Conservation (phyloP, 2,113 vertebrate species). For the Perca schrenkii region DNA sequence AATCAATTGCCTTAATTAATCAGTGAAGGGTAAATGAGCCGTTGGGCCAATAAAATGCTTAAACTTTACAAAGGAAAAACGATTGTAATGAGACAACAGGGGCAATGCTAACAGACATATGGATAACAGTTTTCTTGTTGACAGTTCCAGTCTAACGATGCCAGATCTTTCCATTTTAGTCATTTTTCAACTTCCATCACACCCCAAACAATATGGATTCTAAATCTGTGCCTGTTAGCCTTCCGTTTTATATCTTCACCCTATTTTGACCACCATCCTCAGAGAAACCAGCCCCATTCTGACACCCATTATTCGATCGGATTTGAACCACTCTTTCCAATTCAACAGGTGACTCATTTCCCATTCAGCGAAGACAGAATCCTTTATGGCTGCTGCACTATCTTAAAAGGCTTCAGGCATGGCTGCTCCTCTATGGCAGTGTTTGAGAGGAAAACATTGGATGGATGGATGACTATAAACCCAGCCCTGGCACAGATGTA, state of each 20-base stretch:
- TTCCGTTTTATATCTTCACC: conserved; percentile 25
- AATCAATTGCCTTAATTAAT: conserved; percentile 77
- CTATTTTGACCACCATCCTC: conserved; percentile 52
- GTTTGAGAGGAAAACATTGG: conserved; percentile 42
- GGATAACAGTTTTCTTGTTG: background rate
- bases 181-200: background rate
- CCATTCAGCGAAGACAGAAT: conserved; percentile 42
- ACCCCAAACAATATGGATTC: background rate
- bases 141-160: too few species aligned
- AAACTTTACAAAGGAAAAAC: conserved; percentile 32
- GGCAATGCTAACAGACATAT: background rate
- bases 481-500: conserved; percentile 42
- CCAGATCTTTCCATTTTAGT: background rate
- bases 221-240: background rate
- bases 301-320: conserved; percentile 43
- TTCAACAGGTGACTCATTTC: conserved; percentile 54
- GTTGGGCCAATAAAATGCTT: conserved; percentile 30
- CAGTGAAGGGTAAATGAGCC: conserved; percentile 66
- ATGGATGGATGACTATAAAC: conserved; percentile 29
- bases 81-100: conserved; percentile 7
- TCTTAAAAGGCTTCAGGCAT: conserved; percentile 56
- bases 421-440: conserved; percentile 36
- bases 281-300: conserved; percentile 21
- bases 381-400: conserved; percentile 33
- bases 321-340: conserved; percentile 54